phyloP scores from a whole-genome alignment of 2,113 vertebrate species.

The Myiozetetes cayanensis region DNA sequence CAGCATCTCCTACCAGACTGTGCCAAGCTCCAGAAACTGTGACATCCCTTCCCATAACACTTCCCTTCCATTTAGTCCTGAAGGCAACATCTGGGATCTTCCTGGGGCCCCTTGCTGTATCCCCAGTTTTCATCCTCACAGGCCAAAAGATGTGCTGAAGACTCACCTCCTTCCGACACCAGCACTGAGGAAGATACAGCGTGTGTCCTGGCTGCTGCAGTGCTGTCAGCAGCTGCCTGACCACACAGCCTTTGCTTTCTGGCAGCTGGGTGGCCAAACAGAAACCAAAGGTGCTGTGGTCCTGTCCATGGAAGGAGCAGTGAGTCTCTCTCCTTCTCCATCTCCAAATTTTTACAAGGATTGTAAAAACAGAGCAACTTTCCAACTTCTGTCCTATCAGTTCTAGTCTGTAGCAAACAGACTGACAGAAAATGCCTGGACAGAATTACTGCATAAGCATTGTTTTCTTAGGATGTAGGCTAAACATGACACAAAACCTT shows the following conservation, averaged over 20 bases:
- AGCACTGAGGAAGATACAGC: rapidly evolving
- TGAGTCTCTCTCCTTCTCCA: neutral
- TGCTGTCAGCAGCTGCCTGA: neutral
- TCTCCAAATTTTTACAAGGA: neutral
- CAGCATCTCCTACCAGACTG: neutral
- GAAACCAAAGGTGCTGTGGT: neutral
- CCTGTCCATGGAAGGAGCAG: neutral
- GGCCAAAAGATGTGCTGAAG: neutral
- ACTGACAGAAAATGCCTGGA: neutral
- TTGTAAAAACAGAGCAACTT: neutral
- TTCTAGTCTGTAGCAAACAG: neutral
- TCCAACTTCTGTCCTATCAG: neutral
- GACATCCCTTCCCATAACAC: neutral
- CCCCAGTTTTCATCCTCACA: neutral
- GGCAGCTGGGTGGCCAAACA: neutral
- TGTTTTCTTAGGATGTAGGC: neutral
- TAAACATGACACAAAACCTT: neutral
- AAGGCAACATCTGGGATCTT: neutral
- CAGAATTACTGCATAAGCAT: neutral
- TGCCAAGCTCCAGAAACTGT: neutral
- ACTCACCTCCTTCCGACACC: neutral
- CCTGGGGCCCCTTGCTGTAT: no score
- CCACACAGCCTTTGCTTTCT: neutral
- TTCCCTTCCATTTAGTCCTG: neutral
- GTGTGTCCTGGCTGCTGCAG: rapidly evolving